A percentile compares a stretch with the other conserved stretches of the same genome.
These are phyloP conservation scores for Phalacrocorax aristotelis DNA, from an alignment of 2,113 vertebrate genomes.

Conservation along the genomic window DNA sequence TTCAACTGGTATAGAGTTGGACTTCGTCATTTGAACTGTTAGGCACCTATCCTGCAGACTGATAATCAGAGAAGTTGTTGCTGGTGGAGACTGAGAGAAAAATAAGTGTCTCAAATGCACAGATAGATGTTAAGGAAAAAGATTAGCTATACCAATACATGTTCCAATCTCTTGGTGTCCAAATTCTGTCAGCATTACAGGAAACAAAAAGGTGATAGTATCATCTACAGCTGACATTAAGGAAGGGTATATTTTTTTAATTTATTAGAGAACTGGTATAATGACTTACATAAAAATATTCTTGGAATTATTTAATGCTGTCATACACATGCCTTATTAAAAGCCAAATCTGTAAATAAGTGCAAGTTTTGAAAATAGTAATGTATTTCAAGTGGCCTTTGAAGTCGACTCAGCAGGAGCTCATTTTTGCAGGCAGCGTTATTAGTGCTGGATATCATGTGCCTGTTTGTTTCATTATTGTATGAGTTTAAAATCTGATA, in stretches of 20 bases:
- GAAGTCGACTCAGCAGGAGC: neutral
- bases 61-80: neutral
- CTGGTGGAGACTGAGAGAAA: neutral
- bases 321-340: neutral
- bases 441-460: neutral
- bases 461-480: neutral
- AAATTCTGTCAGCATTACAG: neutral
- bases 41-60: neutral
- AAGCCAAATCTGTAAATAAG: neutral
- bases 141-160: neutral
- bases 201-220: neutral
- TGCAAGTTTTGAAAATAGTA: neutral
- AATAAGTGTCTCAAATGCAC: neutral
- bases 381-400: neutral
- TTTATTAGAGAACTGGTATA: neutral
- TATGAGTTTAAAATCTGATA: neutral
- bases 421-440: neutral
- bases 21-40: neutral
- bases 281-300: neutral
- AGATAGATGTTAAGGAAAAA: neutral
- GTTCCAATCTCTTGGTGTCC: neutral
- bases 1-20: neutral
- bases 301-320: neutral
- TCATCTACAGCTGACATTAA: neutral
- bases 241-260: neutral